phyloP scores from a whole-genome alignment of 2,888 invertebrate genomes.

The Lomographa bimaculata region DNA sequence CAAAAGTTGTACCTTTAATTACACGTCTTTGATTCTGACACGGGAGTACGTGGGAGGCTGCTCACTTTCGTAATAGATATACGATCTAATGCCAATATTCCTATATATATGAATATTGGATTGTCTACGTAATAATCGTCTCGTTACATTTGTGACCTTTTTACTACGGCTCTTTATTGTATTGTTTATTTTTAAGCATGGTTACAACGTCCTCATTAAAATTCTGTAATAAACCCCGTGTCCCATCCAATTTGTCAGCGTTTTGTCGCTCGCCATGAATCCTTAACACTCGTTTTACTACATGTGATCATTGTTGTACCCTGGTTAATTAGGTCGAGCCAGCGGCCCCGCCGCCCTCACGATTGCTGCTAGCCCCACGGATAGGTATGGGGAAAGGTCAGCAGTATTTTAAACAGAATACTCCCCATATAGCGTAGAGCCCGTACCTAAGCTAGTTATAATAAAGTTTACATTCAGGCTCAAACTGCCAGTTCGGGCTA shows the following conservation, averaged over 20 bases:
- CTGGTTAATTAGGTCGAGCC: slow-evolving; percentile 37
- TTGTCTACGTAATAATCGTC: slow-evolving; percentile 16
- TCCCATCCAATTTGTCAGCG: slow-evolving; percentile 36
- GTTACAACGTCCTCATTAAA: slow-evolving; percentile 21
- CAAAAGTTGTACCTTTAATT: slow-evolving; percentile 45
- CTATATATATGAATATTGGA: slow-evolving; percentile 22
- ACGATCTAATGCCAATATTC: slow-evolving; percentile 31
- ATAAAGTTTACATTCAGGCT: slow-evolving; percentile 29
- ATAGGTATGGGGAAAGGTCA: slow-evolving; percentile 31
- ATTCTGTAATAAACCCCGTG: slow-evolving; percentile 24
- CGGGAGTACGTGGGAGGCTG: slow-evolving; percentile 30
- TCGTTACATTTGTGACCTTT: slow-evolving; percentile 12
- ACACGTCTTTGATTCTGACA: slow-evolving; percentile 46
- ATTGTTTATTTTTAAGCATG: slow-evolving; percentile 21
- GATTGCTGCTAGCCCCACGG: slow-evolving; percentile 31
- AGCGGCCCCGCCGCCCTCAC: slow-evolving; percentile 14
- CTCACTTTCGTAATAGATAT: slow-evolving; percentile 35
- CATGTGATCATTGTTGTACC: slow-evolving; percentile 29
- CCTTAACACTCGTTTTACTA: slow-evolving; percentile 33
- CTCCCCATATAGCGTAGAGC: slow-evolving; percentile 19
- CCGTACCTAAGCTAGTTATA: slow-evolving; percentile 22
- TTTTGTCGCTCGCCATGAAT: slow-evolving; percentile 35
- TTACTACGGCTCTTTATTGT: slow-evolving; percentile 11
- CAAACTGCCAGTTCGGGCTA: slow-evolving; percentile 16
- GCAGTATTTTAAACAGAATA: slow-evolving; percentile 34